Percentiles rank a stretch among this genome's conserved stretches.
phyloP scores from a whole-genome alignment of 2,888 invertebrate species.

The Homarus gammarus region DNA sequence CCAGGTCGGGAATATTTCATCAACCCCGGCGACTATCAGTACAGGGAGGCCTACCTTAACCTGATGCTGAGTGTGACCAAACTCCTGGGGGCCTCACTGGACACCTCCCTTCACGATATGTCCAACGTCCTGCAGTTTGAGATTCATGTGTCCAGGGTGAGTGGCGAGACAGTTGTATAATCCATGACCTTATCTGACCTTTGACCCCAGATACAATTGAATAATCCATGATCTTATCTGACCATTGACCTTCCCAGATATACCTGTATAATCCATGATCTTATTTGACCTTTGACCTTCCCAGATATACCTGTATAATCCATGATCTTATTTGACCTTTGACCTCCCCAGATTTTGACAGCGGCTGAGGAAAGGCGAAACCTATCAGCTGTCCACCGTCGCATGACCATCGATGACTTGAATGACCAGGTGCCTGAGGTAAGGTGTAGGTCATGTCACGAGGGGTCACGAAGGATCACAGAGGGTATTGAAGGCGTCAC shows the following conservation, averaged over 20 bases:
- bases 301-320: no score
- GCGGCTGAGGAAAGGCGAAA: conserved; percentile 64
- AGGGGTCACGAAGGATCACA: no score
- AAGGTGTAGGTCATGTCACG: background rate
- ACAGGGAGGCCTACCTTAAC: conserved; percentile 58
- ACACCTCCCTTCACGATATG: conserved; percentile 63
- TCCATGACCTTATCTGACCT: no score
- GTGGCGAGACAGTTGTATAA: no score
- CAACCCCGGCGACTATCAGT: conserved; percentile 61
- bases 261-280: no score
- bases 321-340: no score
- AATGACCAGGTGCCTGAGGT: conserved; percentile 71
- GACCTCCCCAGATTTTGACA: conserved; percentile 47
- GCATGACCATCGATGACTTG: conserved; percentile 72
- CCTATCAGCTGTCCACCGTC: conserved; percentile 69
- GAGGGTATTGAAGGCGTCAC: no score
- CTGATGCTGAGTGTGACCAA: conserved; percentile 63
- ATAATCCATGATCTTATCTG: no score
- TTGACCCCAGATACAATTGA: no score
- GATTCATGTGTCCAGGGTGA: conserved; percentile 68
- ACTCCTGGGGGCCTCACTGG: conserved; percentile 58
- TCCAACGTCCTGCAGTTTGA: conserved; percentile 65
- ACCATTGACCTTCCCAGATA: no score
- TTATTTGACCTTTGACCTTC: background rate
- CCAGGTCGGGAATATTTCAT: conserved; percentile 75